Percentiles rank a stretch among this genome's conserved stretches.
These are phyloP conservation scores for Pelecanus crispus DNA, from an alignment of 2,113 vertebrate genomes.

Conservation along the genomic window DNA sequence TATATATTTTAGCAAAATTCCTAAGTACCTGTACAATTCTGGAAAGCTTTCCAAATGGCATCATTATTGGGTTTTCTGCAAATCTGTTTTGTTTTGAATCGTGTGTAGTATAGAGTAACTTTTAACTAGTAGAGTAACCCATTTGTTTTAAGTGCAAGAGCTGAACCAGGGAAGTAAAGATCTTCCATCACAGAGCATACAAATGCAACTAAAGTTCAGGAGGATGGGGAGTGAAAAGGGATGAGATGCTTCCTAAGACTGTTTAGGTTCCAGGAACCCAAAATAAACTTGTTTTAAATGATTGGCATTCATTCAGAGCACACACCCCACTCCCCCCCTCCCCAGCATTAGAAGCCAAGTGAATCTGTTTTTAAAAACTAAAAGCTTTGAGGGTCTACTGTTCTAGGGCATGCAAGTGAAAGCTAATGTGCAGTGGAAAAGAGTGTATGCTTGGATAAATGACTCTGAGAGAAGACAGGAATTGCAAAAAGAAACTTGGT, in stretches of 20 bases:
- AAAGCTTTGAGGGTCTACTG: background rate
- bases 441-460: background rate
- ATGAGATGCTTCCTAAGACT: background rate
- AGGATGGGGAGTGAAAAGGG: background rate
- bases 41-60: background rate
- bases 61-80: background rate
- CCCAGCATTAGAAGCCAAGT: background rate
- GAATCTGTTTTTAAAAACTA: conserved; percentile 3
- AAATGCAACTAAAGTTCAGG: background rate
- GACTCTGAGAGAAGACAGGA: background rate
- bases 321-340: background rate
- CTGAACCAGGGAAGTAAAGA: background rate
- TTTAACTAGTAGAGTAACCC: background rate
- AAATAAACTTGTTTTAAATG: background rate
- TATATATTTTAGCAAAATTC: background rate
- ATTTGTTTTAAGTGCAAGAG: background rate
- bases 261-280: background rate
- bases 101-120: background rate
- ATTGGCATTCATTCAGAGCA: background rate
- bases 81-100: background rate
- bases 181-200: background rate
- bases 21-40: background rate
- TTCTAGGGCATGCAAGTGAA: conserved; percentile 5
- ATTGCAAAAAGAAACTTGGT: background rate
- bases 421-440: background rate